Conservation (phyloP, 2,888 invertebrate genomes). For the Sesia apiformis region DNA sequence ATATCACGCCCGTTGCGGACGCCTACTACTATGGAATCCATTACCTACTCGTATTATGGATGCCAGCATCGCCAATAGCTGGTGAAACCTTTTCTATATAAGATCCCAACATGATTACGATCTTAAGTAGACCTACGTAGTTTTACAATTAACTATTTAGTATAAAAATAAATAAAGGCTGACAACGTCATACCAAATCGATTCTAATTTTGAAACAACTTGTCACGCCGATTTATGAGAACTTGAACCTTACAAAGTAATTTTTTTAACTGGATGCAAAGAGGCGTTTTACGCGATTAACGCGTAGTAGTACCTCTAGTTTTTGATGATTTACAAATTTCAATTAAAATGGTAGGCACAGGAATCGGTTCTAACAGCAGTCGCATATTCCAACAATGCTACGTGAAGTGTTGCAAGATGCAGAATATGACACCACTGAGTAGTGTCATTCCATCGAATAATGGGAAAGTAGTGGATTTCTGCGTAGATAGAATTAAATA, state of each 20-base stretch:
- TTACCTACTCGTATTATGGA: no score
- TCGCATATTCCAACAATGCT: constrained; percentile 65
- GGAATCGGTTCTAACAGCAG: constrained; percentile 51
- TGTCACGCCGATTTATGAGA: constrained; percentile 42
- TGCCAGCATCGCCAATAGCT: no score
- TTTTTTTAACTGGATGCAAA: constrained; percentile 25
- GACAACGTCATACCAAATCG: constrained; percentile 8
- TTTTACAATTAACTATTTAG: not conserved
- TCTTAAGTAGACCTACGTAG: no score
- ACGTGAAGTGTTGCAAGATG: constrained; percentile 65
- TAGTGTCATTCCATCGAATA: constrained; percentile 52
- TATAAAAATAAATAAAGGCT: not conserved
- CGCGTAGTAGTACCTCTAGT: not conserved
- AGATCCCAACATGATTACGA: no score
- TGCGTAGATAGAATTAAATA: constrained; percentile 83
- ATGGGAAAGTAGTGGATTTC: constrained; percentile 77
- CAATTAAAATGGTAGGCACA: constrained; percentile 53
- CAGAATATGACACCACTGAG: constrained; percentile 60
- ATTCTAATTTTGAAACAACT: constrained; percentile 43
- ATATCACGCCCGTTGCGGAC: no score
- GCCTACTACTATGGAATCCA: no score
- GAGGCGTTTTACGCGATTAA: constrained; percentile 7
- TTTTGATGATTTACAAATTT: constrained; percentile 7
- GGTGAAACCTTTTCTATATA: no score
- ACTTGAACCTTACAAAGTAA: constrained; percentile 22